Evolutionary conservation across 2,797 vertebrate genomes (phyloP).

Genomic region (Gambelia wislizenii): DNA sequence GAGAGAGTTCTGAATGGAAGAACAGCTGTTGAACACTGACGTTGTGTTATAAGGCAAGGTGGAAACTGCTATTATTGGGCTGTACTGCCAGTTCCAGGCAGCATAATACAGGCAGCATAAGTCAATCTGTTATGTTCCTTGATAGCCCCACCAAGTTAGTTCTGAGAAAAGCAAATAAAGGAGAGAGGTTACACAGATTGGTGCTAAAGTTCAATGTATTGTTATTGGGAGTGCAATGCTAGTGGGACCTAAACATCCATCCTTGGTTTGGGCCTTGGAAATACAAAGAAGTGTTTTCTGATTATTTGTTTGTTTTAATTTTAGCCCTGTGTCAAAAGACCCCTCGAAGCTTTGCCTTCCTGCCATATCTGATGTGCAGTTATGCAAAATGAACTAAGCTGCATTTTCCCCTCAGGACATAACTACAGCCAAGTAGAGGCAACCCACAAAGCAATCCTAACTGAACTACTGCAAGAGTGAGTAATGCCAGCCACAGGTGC

Average conservation of each 20-base stretch:
- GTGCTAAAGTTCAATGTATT: background rate
- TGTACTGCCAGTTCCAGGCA: no score
- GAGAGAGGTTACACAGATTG: background rate
- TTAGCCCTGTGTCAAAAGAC: background rate
- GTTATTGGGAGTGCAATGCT: background rate
- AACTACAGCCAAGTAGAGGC: background rate
- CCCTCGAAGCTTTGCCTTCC: background rate
- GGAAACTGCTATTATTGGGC: no score
- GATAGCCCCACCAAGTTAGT: background rate
- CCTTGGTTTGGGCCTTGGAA: background rate
- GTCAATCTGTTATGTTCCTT: no score
- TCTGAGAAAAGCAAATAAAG: background rate
- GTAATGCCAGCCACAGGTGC: no score
- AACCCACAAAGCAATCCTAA: background rate
- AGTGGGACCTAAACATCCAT: background rate
- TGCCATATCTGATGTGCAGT: background rate
- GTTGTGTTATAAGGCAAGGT: no score
- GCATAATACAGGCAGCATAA: background rate
- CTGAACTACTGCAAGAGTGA: background rate
- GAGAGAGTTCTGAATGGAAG: no score
- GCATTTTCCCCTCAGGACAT: background rate
- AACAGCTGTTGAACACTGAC: no score
- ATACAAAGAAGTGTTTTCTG: background rate
- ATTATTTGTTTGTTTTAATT: background rate
- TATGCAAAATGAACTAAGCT: constrained; percentile 13